Evolutionary conservation across 2,113 vertebrate genomes (phyloP).

Genomic region (Numida meleagris): DNA sequence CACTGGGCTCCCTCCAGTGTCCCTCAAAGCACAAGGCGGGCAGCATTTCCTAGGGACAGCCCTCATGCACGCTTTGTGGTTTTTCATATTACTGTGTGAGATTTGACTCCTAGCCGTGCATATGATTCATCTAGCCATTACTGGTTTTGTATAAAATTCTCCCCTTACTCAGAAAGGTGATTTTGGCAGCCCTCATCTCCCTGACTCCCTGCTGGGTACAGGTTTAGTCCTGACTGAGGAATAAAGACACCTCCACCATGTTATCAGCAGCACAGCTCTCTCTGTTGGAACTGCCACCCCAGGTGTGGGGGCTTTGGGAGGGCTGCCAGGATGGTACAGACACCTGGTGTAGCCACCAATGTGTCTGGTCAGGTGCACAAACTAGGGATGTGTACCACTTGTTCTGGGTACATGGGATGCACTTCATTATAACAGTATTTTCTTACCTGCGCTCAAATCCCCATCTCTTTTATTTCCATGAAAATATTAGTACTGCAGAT

Average conservation of each 20-base stretch:
- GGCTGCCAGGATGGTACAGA: neutral
- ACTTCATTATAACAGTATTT: neutral
- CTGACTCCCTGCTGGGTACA: neutral
- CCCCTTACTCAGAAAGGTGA: neutral
- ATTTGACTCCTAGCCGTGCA: neutral
- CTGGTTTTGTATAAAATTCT: neutral
- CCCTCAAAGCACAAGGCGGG: neutral
- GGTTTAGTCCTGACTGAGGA: neutral
- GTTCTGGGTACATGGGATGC: neutral
- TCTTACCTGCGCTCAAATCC: neutral
- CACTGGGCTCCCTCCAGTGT: neutral
- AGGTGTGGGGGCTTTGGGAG: neutral
- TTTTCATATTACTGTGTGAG: rapidly evolving
- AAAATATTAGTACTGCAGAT: neutral
- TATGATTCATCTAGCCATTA: neutral
- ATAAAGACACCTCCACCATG: neutral
- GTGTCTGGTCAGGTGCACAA: neutral
- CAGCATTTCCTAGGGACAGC: neutral
- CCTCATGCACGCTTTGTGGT: rapidly evolving
- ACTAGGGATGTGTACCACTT: neutral
- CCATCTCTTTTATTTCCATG: neutral
- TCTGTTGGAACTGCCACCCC: neutral
- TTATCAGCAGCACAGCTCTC: neutral
- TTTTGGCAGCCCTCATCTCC: neutral
- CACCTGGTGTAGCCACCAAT: neutral